Evolutionary conservation across 35 echinoderm and acorn worm genomes (phyloP), one percentile per base, ranked within the genome.

Genomic region (Eucidaris tribuloides): DNA sequence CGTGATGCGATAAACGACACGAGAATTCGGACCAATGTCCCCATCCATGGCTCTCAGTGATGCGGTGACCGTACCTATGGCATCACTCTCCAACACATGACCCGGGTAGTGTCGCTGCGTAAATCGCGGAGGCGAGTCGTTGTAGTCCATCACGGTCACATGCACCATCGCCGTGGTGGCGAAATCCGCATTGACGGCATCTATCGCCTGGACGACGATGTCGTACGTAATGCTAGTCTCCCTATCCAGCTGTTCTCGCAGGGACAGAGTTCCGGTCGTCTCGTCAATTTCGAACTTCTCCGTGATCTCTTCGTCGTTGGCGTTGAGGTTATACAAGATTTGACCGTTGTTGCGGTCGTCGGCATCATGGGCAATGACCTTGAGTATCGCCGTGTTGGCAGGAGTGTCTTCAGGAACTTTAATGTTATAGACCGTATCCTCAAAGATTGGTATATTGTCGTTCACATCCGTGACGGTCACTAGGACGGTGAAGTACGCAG

Each of bases 81-180:
- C 50, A 36, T 52, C 86, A 40, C 82, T 66, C 49, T 97, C 94
- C 1, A 63, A 42, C 29, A 97, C 65, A 7, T 48, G 38, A 30
- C 86, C 89, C 1, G 89, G 45, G 54, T 93, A 89, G 19, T 71
- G 20, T 9, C 70, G 34, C 14, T 77, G 36, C 43, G 58, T 79
- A 34, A 97, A 97, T 20, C 55, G 85, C 24, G 94, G 94, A 0
- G 94, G 94, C 2, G 90, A 93, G 60, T 97, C 94, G 45, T 97
- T 97, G 54, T 89, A 77, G 60, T 97, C 94, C 58, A 83, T 84
- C 11, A 97, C 80, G 11, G 43, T 27, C n/a, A 97, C 79, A 23
- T 89, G 58, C n/a, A 97, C 82, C 1, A 46, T 66, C n/a, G 94
- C 60, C 18, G 94, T 78, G n/a, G 84, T 58, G 27, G 71, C 63